These are phyloP conservation scores for Myioborus miniatus DNA, from an alignment of 2,797 vertebrate genomes.

Conservation along the genomic window DNA sequence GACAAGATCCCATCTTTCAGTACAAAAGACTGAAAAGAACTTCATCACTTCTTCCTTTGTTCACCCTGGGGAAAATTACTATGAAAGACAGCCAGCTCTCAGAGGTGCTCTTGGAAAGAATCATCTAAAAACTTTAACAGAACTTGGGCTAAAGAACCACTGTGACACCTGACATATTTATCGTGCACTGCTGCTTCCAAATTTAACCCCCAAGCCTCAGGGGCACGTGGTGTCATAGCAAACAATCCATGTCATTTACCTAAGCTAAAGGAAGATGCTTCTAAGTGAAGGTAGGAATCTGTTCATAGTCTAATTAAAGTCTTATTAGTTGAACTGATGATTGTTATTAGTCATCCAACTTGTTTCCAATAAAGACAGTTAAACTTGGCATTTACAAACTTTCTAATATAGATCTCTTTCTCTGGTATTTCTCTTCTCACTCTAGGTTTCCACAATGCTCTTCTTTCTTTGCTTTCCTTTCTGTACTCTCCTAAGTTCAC, in stretches of 20 bases:
- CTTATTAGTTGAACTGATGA: background rate
- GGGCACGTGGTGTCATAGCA: background rate
- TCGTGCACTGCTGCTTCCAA: background rate
- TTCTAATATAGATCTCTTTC: background rate
- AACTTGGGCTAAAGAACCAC: background rate
- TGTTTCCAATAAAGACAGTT: background rate
- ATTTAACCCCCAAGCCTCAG: background rate
- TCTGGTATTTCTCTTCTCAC: background rate
- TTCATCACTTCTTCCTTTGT: background rate
- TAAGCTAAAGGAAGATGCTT: background rate
- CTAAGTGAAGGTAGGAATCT: background rate
- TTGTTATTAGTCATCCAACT: background rate
- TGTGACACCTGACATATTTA: background rate
- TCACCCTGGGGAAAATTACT: background rate
- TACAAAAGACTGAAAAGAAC: background rate
- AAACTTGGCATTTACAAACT: background rate
- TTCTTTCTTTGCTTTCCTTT: background rate
- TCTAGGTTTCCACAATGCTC: background rate
- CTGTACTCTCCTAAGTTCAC: background rate
- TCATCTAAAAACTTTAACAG: background rate
- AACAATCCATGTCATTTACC: background rate
- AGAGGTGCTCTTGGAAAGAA: background rate
- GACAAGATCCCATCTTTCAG: background rate
- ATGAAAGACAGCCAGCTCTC: background rate
- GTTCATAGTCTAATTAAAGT: background rate